phyloP scores from a whole-genome alignment of 2,888 invertebrate species.

The Sabatieria punctata region DNA sequence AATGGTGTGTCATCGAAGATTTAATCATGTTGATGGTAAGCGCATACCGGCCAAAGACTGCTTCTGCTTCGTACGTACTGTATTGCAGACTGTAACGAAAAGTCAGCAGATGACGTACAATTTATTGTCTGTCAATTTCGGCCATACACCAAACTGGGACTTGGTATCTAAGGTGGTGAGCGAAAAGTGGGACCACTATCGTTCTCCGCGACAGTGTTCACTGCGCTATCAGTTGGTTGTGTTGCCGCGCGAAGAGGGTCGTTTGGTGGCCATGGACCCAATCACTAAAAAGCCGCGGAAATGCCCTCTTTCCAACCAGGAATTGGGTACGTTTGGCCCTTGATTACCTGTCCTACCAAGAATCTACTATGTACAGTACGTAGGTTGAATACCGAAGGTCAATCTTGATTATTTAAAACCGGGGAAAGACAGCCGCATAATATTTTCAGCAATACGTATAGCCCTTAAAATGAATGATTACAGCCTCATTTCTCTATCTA shows the following conservation, averaged over 20 bases:
- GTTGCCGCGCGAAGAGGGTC: slow-evolving; percentile 66
- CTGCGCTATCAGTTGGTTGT: slow-evolving; percentile 73
- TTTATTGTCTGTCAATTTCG: slow-evolving; percentile 56
- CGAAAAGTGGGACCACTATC: slow-evolving; percentile 51
- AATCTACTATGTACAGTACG: background rate
- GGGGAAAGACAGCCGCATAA: too few relatives aligned
- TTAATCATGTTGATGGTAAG: slow-evolving; percentile 61
- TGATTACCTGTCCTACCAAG: background rate
- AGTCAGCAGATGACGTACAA: slow-evolving; percentile 52
- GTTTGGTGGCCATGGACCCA: slow-evolving; percentile 17
- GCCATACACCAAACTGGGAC: slow-evolving; percentile 88
- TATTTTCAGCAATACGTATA: too few relatives aligned
- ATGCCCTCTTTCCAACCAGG: slow-evolving; percentile 12
- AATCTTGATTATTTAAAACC: too few relatives aligned
- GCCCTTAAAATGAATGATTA: too few relatives aligned
- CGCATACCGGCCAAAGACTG: too few relatives aligned
- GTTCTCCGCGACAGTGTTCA: slow-evolving; percentile 77
- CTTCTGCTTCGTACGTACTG: background rate
- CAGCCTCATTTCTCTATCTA: too few relatives aligned
- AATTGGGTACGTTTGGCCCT: slow-evolving; percentile 12
- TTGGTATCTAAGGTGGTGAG: slow-evolving; percentile 77
- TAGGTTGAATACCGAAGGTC: background rate
- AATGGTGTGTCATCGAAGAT: slow-evolving; percentile 81
- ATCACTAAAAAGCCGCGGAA: slow-evolving; percentile 16
- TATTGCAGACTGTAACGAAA: slow-evolving; percentile 39